Evolutionary conservation across 2,888 invertebrate species (phyloP), one percentile per base, ranked within the genome.

Genomic region (Leptinotarsa juncta): DNA sequence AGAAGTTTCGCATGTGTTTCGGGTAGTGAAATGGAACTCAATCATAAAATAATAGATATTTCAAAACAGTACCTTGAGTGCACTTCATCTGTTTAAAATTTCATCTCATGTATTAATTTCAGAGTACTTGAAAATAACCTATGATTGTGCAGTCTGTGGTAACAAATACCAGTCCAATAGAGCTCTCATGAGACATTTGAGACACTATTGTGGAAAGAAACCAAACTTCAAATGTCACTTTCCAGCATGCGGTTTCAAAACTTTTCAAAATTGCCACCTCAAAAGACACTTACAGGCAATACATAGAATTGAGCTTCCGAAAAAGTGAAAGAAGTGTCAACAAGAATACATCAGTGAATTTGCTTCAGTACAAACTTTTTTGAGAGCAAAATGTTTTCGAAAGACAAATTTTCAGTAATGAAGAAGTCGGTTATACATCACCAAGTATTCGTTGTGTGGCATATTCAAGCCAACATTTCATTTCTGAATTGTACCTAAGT

Each of bases 101-200:
- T 42, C 10, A 42, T 42, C 2, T 42, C 32, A 10, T 2, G 10
- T 42, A 42, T 12, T 42, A 42, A 42, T 67, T 67, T 53, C 53
- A 67, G 67, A 50, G 0, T 48, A n/a, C 50, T 26, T 48, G 49
- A 10, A n/a, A 20, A 14, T 26, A 42, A 66, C 16, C 1, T 60
- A n/a, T 67, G 2, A 26, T 18, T 81, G 81, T 68, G 3, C 49
- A 0, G 60, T 60, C 12, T 82, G 82, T 50, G 70, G 70, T 23
- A 79, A 78, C 67, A 32, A 60, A 2, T 82, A 82, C 70, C 91
- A 92, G 79, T 93, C 93, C 88, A 92, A 93, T 87, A 93, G 92
- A 81, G 93, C 93, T 32, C 90, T 94, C 82, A 90, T 92, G 83
- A 90, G 94, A 83, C 94, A 94, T 84, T 88, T 91, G 70, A 92